phyloP scores from a whole-genome alignment of 1,140 invertebrate genomes.

The Trichomalopsis sarcophagae region DNA sequence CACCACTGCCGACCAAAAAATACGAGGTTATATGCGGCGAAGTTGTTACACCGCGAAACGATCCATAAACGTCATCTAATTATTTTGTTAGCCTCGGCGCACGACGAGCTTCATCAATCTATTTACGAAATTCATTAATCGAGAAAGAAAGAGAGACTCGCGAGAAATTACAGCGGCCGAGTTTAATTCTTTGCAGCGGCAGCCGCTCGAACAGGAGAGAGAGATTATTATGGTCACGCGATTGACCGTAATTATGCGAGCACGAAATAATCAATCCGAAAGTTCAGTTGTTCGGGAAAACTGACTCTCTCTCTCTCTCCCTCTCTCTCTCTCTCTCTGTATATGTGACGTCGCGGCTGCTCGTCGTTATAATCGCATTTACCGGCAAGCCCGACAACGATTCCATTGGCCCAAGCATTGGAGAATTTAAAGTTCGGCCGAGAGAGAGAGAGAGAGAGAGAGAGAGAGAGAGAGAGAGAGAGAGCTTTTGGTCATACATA shows the following conservation, averaged over 20 bases:
- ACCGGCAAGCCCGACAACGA: background rate
- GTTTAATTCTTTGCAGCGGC: background rate
- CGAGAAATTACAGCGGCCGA: background rate
- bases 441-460: too few relatives aligned
- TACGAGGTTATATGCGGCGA: too few relatives aligned
- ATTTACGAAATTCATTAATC: slow-evolving; percentile 5
- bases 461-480: too few relatives aligned
- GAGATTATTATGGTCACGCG: background rate
- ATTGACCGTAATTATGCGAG: slow-evolving; percentile 18
- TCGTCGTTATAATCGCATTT: slow-evolving; percentile 32
- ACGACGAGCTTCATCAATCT: background rate
- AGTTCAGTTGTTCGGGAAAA: background rate
- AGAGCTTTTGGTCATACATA: background rate
- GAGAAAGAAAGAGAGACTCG: background rate
- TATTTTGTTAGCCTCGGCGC: background rate
- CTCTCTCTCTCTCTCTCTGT: background rate
- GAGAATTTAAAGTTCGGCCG: slow-evolving; percentile 22
- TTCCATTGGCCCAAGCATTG: background rate
- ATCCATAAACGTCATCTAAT: background rate
- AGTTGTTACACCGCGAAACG: too few relatives aligned
- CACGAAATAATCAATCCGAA: slow-evolving; percentile 11
- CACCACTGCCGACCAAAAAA: too few relatives aligned
- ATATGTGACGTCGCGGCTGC: background rate
- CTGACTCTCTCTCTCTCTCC: background rate
- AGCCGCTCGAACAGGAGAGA: background rate